These are phyloP conservation scores for Volucella inanis DNA, from an alignment of 2,888 invertebrate species.

Conservation along the genomic window DNA sequence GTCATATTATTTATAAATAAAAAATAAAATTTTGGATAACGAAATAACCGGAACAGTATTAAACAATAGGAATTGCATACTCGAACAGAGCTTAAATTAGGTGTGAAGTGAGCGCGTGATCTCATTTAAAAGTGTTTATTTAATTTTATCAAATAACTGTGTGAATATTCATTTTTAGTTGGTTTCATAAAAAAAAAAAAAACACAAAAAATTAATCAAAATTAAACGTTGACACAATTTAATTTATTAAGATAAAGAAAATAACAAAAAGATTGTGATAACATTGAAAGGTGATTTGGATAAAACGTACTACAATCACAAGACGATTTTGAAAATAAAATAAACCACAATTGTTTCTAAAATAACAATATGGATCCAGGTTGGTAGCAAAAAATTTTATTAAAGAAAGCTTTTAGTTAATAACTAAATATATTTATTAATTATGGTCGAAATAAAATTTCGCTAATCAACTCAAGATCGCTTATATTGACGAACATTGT, in stretches of 20 bases:
- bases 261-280: constrained; percentile 14
- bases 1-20: constrained; percentile 5
- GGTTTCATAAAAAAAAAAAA: constrained; percentile 21
- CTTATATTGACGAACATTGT: constrained; percentile 6
- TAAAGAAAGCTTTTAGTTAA: constrained; percentile 29
- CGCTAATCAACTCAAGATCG: constrained; percentile 44
- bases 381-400: constrained; percentile 38
- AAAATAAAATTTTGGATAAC: constrained; percentile 10
- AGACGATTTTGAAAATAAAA: background rate
- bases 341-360: background rate
- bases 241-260: constrained; percentile 13
- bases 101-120: constrained; percentile 81
- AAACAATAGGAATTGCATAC: constrained; percentile 66
- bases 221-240: constrained; percentile 29
- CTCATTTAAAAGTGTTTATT: constrained; percentile 79
- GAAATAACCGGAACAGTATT: constrained; percentile 55
- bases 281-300: constrained; percentile 46
- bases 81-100: constrained; percentile 76
- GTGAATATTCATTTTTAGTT: constrained; percentile 42
- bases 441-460: constrained; percentile 39
- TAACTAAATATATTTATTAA: constrained; percentile 52
- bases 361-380: constrained; percentile 65
- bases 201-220: constrained; percentile 8
- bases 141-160: constrained; percentile 75
- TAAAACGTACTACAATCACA: constrained; percentile 22